phyloP scores from a whole-genome alignment of 2,888 invertebrate species.

The Drosophila nr. fundita region DNA sequence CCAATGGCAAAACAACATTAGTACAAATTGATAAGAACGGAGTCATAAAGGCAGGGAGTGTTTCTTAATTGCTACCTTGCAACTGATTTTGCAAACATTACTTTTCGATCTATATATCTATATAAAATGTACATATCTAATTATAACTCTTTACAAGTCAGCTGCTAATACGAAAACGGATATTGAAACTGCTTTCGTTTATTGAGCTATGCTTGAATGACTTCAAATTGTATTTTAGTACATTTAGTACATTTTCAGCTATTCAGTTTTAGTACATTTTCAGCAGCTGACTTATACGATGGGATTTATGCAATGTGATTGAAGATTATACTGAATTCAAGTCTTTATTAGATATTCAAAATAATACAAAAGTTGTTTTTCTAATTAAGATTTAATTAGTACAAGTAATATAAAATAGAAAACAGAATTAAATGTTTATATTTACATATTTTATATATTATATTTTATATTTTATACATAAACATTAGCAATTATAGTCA shows the following conservation, averaged over 20 bases:
- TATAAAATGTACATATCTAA: neutral
- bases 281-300: neutral
- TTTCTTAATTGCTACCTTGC: neutral
- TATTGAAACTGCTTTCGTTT: neutral
- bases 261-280: neutral
- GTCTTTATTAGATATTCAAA: neutral
- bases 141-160: neutral
- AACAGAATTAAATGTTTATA: neutral
- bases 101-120: neutral
- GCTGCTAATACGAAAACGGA: neutral
- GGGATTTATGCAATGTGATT: neutral
- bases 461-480: neutral
- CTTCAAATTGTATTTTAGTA: neutral
- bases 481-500: neutral
- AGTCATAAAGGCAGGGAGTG: conserved; percentile 7
- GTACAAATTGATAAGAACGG: conserved; percentile 51
- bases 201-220: neutral
- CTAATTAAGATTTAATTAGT: too few relatives aligned
- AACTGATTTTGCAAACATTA: neutral
- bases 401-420: neutral
- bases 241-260: neutral
- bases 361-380: too few relatives aligned
- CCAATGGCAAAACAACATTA: conserved; percentile 40
- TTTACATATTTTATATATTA: neutral
- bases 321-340: neutral